These are phyloP conservation scores for Arremon brunneinucha DNA, from an alignment of 2,797 vertebrate species.

Conservation along the genomic window DNA sequence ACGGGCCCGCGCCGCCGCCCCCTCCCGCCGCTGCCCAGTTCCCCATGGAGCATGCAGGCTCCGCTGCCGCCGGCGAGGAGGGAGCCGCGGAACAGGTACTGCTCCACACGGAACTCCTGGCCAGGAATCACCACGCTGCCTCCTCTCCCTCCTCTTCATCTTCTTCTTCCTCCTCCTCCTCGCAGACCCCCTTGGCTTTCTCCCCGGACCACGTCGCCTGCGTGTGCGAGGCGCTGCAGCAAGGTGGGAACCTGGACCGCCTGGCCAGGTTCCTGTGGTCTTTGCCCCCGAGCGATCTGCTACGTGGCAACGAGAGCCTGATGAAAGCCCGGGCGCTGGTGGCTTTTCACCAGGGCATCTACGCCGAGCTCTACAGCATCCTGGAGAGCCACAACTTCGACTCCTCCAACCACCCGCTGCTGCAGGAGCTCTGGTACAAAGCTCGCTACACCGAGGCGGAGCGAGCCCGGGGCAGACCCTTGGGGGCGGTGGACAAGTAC, in stretches of 20 bases:
- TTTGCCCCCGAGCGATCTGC: constrained; percentile 93
- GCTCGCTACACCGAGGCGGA: constrained; percentile 97
- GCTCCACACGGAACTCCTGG: constrained; percentile 88
- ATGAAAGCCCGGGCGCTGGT: constrained; percentile 96
- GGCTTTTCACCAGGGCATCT: constrained; percentile 95
- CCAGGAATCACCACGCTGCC: constrained; percentile 75
- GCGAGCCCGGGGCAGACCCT: constrained; percentile 92
- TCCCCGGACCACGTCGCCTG: constrained; percentile 98
- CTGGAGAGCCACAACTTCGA: constrained; percentile 97
- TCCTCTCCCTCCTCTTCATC: constrained; percentile 43
- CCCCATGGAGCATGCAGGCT: constrained; percentile 55
- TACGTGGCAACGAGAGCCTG: constrained; percentile 97
- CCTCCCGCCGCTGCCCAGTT: constrained; percentile 70
- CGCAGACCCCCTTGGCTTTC: constrained; percentile 91
- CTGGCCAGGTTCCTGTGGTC: constrained; percentile 98
- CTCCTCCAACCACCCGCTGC: constrained; percentile 90
- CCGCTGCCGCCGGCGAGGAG: constrained; percentile 26
- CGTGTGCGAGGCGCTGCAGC: constrained; percentile 97
- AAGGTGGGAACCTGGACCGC: constrained; percentile 97
- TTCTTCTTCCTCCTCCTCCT: constrained; percentile 75
- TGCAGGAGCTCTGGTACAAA: constrained; percentile 99
- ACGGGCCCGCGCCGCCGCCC: constrained; percentile 84
- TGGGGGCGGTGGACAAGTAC: constrained; percentile 99
- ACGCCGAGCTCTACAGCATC: constrained; percentile 95
- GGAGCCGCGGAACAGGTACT: constrained; percentile 74